Evolutionary conservation across 2,113 vertebrate species (phyloP).

Genomic region (Echinops telfairi): DNA sequence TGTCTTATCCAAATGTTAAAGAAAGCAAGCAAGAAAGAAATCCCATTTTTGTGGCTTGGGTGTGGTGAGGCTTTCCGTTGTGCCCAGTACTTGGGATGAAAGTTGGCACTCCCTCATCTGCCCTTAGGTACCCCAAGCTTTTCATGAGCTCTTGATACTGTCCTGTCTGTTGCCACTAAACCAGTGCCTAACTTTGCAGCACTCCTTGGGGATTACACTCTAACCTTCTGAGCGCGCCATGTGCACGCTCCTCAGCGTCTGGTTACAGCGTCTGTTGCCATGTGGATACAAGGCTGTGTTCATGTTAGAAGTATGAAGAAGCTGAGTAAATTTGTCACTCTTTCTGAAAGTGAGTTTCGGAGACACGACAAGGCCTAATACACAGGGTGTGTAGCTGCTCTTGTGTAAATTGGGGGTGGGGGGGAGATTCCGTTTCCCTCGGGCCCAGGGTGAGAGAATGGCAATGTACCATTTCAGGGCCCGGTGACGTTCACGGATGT

Average conservation of each 20-base stretch:
- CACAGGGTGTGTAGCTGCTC: not conserved
- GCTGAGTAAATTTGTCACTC: not conserved
- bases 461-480: slow-evolving; percentile 73
- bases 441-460: slow-evolving; percentile 17
- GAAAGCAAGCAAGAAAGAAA: too few relatives aligned
- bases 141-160: not conserved
- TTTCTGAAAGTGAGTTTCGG: not conserved
- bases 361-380: not conserved
- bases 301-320: not conserved
- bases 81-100: not conserved
- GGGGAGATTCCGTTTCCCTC: not conserved
- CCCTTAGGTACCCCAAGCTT: slow-evolving; percentile 23
- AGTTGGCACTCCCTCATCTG: not conserved
- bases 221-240: not conserved
- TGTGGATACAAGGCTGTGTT: not conserved
- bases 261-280: not conserved
- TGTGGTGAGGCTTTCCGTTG: not conserved
- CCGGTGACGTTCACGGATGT: slow-evolving; percentile 80
- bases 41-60: not conserved
- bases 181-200: not conserved
- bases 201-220: not conserved
- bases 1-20: not conserved
- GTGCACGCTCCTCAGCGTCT: not conserved
- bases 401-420: not conserved
- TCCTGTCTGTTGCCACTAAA: not conserved